These are phyloP conservation scores for Chromis chromis DNA, from an alignment of 2,797 vertebrate genomes.

Conservation along the genomic window DNA sequence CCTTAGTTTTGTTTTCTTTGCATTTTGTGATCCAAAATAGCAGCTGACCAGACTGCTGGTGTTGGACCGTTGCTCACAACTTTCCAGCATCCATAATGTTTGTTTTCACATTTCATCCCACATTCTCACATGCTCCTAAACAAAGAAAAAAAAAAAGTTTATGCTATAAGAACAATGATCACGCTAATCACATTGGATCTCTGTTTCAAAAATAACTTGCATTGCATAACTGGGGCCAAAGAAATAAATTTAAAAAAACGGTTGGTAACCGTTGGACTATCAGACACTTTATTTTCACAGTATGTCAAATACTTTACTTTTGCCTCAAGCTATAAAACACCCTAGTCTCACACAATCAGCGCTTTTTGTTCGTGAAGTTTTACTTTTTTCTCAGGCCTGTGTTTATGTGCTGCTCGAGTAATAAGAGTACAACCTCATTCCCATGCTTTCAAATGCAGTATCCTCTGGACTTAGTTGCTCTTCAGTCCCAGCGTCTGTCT, in stretches of 20 bases:
- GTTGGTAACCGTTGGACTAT: too few relatives aligned
- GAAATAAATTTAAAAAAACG: not conserved
- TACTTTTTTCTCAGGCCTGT: too few relatives aligned
- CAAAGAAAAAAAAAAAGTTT: constrained; percentile 1
- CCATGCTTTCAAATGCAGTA: not conserved
- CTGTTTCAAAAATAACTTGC: not conserved
- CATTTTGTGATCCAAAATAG: constrained; percentile 2
- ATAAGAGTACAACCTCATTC: not conserved
- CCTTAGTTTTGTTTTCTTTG: not conserved
- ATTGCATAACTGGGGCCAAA: not conserved
- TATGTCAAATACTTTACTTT: too few relatives aligned
- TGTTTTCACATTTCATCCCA: constrained; percentile 5
- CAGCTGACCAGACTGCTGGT: not conserved
- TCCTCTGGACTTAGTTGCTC: not conserved
- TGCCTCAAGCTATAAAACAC: too few relatives aligned
- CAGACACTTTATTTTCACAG: too few relatives aligned
- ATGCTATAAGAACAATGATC: not conserved
- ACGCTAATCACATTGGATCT: not conserved
- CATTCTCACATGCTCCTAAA: constrained; percentile 10
- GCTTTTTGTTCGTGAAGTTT: too few relatives aligned
- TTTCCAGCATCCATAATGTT: constrained; percentile 9
- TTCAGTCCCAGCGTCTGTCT: not conserved
- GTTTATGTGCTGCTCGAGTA: too few relatives aligned
- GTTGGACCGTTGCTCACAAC: not conserved
- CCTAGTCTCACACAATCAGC: too few relatives aligned